Evolutionary conservation across 53 echinoderm and acorn worm species (phyloP).

Genomic region (Stichopus horrens): DNA sequence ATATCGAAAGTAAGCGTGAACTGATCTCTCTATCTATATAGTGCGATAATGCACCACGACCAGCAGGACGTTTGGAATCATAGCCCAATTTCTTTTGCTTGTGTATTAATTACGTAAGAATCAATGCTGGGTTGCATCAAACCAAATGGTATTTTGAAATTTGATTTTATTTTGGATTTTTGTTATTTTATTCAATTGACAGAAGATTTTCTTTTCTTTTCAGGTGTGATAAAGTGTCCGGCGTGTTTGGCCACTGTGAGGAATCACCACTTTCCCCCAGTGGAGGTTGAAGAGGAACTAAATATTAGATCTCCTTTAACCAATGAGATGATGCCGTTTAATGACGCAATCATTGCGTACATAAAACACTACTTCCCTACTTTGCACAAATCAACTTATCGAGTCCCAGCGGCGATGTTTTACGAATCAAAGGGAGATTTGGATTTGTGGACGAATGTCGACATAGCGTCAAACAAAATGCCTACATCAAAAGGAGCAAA

Average conservation of each 20-base stretch:
- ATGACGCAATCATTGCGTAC: slow-evolving; percentile 51
- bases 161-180: too few relatives aligned
- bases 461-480: slow-evolving; percentile 6
- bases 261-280: not conserved
- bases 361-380: slow-evolving; percentile 50
- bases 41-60: too few relatives aligned
- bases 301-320: slow-evolving; percentile 39
- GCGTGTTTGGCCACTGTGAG: slow-evolving; percentile 21
- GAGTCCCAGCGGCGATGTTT: slow-evolving; percentile 58
- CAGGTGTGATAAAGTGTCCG: slow-evolving; percentile 26
- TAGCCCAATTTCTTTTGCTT: too few relatives aligned
- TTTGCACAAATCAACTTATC: slow-evolving; percentile 37
- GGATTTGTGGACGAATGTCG: slow-evolving; percentile 45
- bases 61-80: too few relatives aligned
- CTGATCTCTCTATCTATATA: too few relatives aligned
- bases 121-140: too few relatives aligned
- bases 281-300: slow-evolving; percentile 10
- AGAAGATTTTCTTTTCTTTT: not conserved
- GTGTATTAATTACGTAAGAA: too few relatives aligned
- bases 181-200: too few relatives aligned
- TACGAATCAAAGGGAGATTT: slow-evolving; percentile 60
- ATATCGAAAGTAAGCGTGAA: too few relatives aligned
- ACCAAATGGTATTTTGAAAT: too few relatives aligned
- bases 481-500: slow-evolving; percentile 21
- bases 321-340: slow-evolving; percentile 52